Conservation (phyloP, 2,797 vertebrate species). For the Syngnathus rostellatus region DNA sequence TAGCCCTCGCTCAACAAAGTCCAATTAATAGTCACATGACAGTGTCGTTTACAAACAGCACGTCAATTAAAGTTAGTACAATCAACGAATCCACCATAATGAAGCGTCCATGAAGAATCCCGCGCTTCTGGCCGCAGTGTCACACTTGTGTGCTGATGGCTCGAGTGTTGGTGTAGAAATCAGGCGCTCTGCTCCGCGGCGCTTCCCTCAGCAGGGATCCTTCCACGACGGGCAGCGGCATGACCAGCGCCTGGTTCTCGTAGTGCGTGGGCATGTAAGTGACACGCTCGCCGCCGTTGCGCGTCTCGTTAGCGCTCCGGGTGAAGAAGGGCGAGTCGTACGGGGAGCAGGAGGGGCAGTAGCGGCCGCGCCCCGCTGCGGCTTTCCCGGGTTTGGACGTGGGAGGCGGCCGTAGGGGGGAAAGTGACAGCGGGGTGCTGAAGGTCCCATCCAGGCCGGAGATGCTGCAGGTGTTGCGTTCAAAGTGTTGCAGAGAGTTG, state of each 20-base stretch:
- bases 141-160: constrained; percentile 93
- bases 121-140: constrained; percentile 27
- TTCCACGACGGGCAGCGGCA: constrained; percentile 73
- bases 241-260: constrained; percentile 76
- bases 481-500: constrained; percentile 68
- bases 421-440: constrained; percentile 53
- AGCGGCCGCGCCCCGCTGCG: constrained; percentile 48
- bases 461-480: constrained; percentile 84
- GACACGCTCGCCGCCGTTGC: constrained; percentile 83
- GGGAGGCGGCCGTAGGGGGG: constrained; percentile 57
- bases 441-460: constrained; percentile 69
- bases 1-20: constrained; percentile 44
- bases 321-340: constrained; percentile 86
- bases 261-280: constrained; percentile 78
- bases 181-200: constrained; percentile 53
- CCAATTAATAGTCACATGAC: constrained; percentile 33
- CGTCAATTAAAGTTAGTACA: not conserved
- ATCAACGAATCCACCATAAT: not conserved
- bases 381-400: constrained; percentile 67
- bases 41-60: constrained; percentile 3
- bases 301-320: constrained; percentile 78
- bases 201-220: constrained; percentile 75
- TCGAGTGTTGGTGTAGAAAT: constrained; percentile 79
- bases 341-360: constrained; percentile 83
- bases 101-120: not conserved